Conservation (phyloP, 92 coral and sea anemone species). For the Zoanthus sociatus region DNA sequence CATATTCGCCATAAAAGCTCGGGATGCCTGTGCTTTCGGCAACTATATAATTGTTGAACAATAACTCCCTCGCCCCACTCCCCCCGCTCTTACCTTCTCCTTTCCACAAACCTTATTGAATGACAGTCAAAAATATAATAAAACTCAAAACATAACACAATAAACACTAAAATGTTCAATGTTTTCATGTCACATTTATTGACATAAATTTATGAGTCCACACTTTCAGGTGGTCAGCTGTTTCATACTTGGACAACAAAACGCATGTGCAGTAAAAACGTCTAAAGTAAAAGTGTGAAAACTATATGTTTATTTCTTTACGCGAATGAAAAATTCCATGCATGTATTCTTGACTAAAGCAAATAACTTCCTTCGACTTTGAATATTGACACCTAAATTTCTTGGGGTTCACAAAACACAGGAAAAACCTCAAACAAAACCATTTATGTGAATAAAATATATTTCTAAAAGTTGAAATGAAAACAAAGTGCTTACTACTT, state of each 20-base stretch:
- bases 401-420: not conserved
- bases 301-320: not conserved
- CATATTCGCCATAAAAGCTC: no score
- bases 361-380: not conserved
- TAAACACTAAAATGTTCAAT: not conserved
- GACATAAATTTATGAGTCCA: not conserved
- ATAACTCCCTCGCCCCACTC: no score
- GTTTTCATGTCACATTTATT: not conserved
- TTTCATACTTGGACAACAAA: not conserved
- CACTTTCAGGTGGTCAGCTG: not conserved
- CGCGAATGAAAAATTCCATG: slow-evolving; percentile 23
- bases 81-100: no score
- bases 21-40: no score
- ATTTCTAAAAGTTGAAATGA: not conserved
- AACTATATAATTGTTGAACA: no score
- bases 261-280: not conserved
- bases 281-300: not conserved
- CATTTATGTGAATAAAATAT: not conserved
- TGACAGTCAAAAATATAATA: no score
- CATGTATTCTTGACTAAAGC: slow-evolving; percentile 4
- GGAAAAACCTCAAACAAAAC: not conserved
- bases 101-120: no score
- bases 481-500: not conserved
- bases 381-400: not conserved
- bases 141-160: no score